Base-by-base conservation (phyloP, 2,888 invertebrate species). In the Lasioglossum leucozonium region DNA sequence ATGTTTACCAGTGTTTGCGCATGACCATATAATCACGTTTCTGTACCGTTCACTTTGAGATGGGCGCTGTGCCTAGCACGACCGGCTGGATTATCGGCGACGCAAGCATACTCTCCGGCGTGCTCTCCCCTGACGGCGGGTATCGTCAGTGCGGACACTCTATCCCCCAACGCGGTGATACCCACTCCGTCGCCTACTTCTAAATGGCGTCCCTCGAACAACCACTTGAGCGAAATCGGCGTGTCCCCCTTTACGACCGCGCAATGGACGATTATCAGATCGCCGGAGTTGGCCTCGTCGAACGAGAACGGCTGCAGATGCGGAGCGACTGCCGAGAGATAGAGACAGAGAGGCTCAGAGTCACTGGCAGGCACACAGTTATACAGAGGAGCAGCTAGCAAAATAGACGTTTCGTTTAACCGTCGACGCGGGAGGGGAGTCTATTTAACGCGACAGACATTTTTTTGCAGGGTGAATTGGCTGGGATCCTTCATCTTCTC, bases 71-170 rank as follows among this genome's bases (percentile, higher is more conserved):
- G 96, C 90, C 96, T 96, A 90, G 96, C 96, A 87, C 95, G 95
- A 92, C 97, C 98, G 82, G 97, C 98, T 90, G 96, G 96, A 95
- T 98, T 98, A 95, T 96, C 96, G 81, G 97, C 97, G 89, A 96
- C 95, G 94, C 98, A 98, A 89, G 97, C 97, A 95, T 97, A 98
- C 94, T 97, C 97, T 85, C 97, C 98, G 83, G 96, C 96, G 95
- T 97, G 97, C 92, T 96, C 96, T 89, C 96, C 97, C 91, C 96
- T 95, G 81, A 97, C 97, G 11, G 97, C 96, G 90, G 97, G 96
- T 92, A 97, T 97, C 92, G 96, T 97, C 92, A 97, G 95, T 76
- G 95, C 95, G 87, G 95, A 95, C 72, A 96, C 95, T 87, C 96
- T 95, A 92, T 96, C 95, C 81, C 96, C 96, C 87, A 94, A 91